These are phyloP conservation scores for Eurystomus glaucurus DNA, from an alignment of 2,797 vertebrate species.

Conservation along the genomic window DNA sequence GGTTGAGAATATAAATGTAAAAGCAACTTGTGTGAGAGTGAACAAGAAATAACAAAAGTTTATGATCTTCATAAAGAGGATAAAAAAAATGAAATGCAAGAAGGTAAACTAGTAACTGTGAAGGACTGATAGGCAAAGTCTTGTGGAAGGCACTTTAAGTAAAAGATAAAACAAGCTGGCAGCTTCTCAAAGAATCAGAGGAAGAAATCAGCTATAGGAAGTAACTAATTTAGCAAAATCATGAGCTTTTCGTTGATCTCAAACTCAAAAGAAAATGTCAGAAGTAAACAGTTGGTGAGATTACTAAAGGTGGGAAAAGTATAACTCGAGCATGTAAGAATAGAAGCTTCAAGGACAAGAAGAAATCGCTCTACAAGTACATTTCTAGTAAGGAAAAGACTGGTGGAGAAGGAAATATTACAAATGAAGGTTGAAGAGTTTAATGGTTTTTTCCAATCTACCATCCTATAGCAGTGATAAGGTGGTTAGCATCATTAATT, in stretches of 20 bases:
- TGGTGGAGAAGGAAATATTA: neutral
- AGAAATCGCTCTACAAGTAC: neutral
- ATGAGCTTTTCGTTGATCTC: neutral
- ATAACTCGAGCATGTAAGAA: neutral
- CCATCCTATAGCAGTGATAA: slow-evolving; percentile 6
- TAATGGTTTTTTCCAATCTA: neutral
- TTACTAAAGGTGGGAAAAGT: neutral
- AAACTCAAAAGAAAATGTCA: neutral
- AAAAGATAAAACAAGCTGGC: neutral
- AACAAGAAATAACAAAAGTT: neutral
- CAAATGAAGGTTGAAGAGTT: neutral
- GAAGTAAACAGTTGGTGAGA: neutral
- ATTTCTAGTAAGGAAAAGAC: neutral
- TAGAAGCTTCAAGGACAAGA: neutral
- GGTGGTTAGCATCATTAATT: slow-evolving; percentile 44
- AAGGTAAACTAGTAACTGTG: neutral
- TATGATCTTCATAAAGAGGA: neutral
- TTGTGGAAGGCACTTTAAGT: neutral
- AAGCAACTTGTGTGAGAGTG: neutral
- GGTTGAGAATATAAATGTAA: neutral
- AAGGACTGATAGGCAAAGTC: neutral
- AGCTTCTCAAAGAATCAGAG: neutral
- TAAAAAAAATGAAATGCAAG: neutral
- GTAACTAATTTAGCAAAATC: neutral
- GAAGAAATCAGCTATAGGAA: neutral